Evolutionary conservation across 53 echinoderm and acorn worm species (phyloP).

Genomic region (Mesocentrotus franciscanus): DNA sequence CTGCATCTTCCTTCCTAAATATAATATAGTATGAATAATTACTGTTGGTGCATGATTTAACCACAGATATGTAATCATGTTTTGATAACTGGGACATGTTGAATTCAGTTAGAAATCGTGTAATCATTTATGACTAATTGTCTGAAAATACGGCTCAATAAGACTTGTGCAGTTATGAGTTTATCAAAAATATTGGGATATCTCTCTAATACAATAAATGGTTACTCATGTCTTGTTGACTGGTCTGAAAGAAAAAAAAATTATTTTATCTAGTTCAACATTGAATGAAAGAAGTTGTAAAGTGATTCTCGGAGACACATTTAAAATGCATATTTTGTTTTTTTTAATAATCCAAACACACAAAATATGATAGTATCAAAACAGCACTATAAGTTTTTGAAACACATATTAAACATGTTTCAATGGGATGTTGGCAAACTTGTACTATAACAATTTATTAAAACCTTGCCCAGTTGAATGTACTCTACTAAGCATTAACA

Average conservation of each 20-base stretch:
- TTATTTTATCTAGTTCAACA: not conserved
- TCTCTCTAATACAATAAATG: too few relatives aligned
- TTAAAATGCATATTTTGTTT: not conserved
- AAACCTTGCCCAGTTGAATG: not conserved
- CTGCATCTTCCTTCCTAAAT: not conserved
- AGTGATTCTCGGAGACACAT: not conserved
- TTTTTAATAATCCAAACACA: not conserved
- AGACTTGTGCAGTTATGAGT: too few relatives aligned
- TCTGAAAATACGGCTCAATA: too few relatives aligned
- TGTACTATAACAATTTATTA: too few relatives aligned
- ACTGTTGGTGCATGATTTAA: not conserved
- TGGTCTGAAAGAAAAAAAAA: not conserved
- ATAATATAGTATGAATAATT: not conserved
- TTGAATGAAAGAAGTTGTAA: not conserved
- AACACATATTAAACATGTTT: too few relatives aligned
- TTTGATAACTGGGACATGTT: not conserved
- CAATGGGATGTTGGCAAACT: too few relatives aligned
- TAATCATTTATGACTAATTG: not conserved
- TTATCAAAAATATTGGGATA: too few relatives aligned
- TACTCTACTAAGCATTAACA: not conserved
- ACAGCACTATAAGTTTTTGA: too few relatives aligned
- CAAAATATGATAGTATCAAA: not conserved
- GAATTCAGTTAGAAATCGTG: not conserved
- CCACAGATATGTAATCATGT: not conserved
- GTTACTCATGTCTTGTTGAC: too few relatives aligned